Evolutionary conservation across 2,888 invertebrate genomes (phyloP), one percentile per base, ranked within the genome.

Genomic region (Carcina quercana): DNA sequence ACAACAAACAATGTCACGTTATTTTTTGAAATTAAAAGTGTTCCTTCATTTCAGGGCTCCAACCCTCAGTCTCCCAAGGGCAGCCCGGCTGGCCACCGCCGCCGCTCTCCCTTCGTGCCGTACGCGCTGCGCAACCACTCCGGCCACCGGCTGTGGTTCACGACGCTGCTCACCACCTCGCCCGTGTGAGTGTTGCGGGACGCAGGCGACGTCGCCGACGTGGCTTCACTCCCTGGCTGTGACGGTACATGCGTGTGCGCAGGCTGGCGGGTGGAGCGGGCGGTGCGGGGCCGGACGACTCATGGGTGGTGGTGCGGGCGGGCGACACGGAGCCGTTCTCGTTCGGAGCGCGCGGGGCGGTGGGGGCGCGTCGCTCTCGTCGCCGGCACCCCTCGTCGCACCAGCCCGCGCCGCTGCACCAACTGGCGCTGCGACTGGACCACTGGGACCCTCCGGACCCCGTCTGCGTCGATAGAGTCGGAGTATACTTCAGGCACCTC

Each of bases 381-480:
- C 89, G 34, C 91, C 91, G 64, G 89, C 31, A 72, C 91, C 8
- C 91, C 91, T 59, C 86, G 89, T 56, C 90, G 93, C 65, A 91
- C 92, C 0, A 94, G 93, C 65, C 89, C 56, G 85, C 91, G 47
- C 87, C 90, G 53, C 87, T 94, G 55, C 96, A 96, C 82, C 96
- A 97, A 72, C 87, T 99, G 40, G 88, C 91, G 22, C 92, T 98
- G 21, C 88, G 92, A 32, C 91, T 98, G 13, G 93, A 95, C 47
- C 96, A 96, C 30, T 98, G 97, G 96, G 87, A 91, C 43, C 79
- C 87, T 46, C 89, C 95, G 30, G 90, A 91, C 46, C 96, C 98
- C 1, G 93, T 99, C 10, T 94, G 96, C 5, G 94, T 99, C 0
- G 98, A 99, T 74, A 91, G 94, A 68, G 97, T 98, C 13, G 98